Conservation (phyloP, 2,797 vertebrate species). For the Catharus ustulatus region DNA sequence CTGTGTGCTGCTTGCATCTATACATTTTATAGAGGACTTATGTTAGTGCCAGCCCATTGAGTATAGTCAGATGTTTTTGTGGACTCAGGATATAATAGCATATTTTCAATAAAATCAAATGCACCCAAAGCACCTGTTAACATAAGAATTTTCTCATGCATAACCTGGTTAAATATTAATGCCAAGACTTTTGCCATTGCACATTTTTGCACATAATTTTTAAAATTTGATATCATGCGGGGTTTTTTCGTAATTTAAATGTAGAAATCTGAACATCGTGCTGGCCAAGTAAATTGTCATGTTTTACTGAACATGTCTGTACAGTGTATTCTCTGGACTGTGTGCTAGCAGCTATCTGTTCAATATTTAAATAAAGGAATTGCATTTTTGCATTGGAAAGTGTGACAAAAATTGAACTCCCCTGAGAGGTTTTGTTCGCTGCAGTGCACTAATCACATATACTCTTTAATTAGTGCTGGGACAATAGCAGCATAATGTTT, state of each 20-base stretch:
- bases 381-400: conserved; percentile 6
- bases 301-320: conserved; percentile 41
- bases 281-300: background rate
- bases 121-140: conserved; percentile 52
- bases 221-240: conserved; percentile 49
- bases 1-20: background rate
- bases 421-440: conserved; percentile 10
- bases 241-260: conserved; percentile 59
- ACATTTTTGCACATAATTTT: conserved; percentile 63
- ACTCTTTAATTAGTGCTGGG: background rate
- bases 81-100: background rate
- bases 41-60: background rate
- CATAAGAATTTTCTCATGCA: conserved; percentile 30
- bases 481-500: background rate
- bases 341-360: conserved; percentile 25
- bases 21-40: background rate
- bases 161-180: conserved; percentile 71
- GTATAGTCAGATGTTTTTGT: background rate
- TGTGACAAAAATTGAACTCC: conserved; percentile 17
- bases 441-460: background rate
- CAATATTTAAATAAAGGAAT: conserved; percentile 48
- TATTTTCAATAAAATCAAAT: conserved; percentile 55
- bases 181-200: conserved; percentile 51
- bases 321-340: background rate
- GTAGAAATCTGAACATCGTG: conserved; percentile 21